phyloP scores from a whole-genome alignment of 2,888 invertebrate genomes.

The Conops quadrifasciatus region DNA sequence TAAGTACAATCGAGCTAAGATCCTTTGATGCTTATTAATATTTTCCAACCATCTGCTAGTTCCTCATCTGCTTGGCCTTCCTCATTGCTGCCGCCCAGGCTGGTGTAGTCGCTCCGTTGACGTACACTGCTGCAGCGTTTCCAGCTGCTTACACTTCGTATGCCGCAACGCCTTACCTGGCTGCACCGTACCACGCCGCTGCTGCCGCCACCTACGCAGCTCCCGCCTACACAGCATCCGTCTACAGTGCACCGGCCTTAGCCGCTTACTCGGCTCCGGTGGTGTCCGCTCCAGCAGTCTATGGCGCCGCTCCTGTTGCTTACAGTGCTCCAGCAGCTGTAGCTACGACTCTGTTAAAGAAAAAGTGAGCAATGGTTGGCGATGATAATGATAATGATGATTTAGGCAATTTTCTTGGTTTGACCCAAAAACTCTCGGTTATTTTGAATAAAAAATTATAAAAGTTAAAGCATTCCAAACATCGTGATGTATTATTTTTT shows the following conservation, averaged over 20 bases:
- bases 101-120: constrained; percentile 46
- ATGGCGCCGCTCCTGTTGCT: constrained; percentile 16
- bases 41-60: constrained; percentile 41
- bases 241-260: constrained; percentile 44
- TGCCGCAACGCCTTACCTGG: constrained; percentile 39
- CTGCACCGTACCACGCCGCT: constrained; percentile 46
- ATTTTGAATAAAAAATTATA: too few species aligned
- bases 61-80: constrained; percentile 57
- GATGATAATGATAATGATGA: neutral
- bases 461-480: too few species aligned
- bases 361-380: constrained; percentile 6
- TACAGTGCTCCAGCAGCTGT: constrained; percentile 23
- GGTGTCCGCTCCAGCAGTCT: constrained; percentile 37
- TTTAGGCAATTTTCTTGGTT: too few species aligned
- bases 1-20: constrained; percentile 27
- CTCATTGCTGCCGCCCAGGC: constrained; percentile 57
- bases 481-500: too few species aligned
- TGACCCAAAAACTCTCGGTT: too few species aligned
- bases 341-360: constrained; percentile 16
- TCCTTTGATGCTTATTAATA: neutral
- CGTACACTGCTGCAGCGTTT: constrained; percentile 43
- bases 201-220: constrained; percentile 36
- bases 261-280: constrained; percentile 39
- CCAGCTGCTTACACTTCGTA: constrained; percentile 39
- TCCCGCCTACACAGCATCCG: constrained; percentile 43